Evolutionary conservation across 2,113 vertebrate species (phyloP).

Genomic region (Catharus bicknelli): DNA sequence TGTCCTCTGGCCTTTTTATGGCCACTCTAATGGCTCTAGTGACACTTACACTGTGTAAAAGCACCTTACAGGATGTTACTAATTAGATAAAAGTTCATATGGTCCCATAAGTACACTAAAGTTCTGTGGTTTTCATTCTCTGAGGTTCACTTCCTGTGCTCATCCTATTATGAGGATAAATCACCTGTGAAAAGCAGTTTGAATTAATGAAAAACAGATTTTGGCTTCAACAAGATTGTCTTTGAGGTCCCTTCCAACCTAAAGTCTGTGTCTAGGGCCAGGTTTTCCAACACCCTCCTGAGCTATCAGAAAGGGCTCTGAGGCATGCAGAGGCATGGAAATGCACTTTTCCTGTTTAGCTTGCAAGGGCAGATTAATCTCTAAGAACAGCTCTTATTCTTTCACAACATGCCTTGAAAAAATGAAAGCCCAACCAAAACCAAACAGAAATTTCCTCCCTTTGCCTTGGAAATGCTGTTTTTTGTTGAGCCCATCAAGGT

Average conservation of each 20-base stretch:
- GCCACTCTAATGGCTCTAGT: not conserved
- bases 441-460: not conserved
- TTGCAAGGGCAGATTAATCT: not conserved
- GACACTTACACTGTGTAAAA: not conserved
- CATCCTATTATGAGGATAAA: not conserved
- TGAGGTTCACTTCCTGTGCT: not conserved
- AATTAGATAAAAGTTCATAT: not conserved
- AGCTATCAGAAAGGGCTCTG: not conserved
- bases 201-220: not conserved
- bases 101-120: not conserved
- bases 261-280: not conserved
- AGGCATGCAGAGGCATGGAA: not conserved
- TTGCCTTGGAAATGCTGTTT: not conserved
- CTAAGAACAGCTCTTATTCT: not conserved
- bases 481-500: not conserved
- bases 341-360: not conserved
- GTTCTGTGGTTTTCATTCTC: not conserved
- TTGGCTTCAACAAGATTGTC: rapidly evolving
- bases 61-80: not conserved
- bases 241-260: not conserved
- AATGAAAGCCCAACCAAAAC: not conserved
- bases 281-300: not conserved
- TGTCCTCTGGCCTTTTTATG: not conserved
- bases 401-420: not conserved
- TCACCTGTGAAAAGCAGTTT: not conserved